Conservation (phyloP, 2,888 invertebrate species). For the Oxyscelio sp. region DNA sequence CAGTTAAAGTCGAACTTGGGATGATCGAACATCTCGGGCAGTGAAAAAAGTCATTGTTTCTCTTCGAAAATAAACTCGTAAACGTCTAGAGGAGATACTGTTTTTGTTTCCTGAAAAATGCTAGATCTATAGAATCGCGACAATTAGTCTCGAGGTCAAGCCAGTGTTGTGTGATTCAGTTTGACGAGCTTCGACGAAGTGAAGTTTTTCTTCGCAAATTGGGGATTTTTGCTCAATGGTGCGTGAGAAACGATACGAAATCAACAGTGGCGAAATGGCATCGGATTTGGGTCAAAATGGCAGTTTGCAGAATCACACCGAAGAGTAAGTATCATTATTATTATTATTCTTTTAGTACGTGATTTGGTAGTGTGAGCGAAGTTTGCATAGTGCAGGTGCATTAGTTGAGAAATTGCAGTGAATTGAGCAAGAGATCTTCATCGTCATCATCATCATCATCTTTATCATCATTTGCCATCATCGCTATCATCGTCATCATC, state of each 20-base stretch:
- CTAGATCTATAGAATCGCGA: too few species aligned
- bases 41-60: constrained; percentile 13
- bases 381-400: too few species aligned
- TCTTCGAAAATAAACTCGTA: too few species aligned
- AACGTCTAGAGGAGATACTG: too few species aligned
- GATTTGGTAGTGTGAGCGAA: neutral
- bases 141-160: too few species aligned
- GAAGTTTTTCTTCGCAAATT: neutral
- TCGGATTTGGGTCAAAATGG: constrained; percentile 86
- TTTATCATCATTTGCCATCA: too few species aligned
- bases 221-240: constrained; percentile 69
- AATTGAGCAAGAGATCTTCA: too few species aligned
- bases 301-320: constrained; percentile 82
- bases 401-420: too few species aligned
- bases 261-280: constrained; percentile 81
- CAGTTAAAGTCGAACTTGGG: constrained; percentile 86
- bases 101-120: constrained; percentile 18
- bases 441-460: too few species aligned
- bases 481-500: too few species aligned
- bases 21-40: constrained; percentile 81
- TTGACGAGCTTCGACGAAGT: constrained; percentile 4
- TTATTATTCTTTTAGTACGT: neutral
- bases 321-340: constrained; percentile 83
- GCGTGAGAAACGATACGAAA: constrained; percentile 72
- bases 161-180: constrained; percentile 18